These are phyloP conservation scores for Amphiprion clarkii DNA, from an alignment of 2,797 vertebrate species.

Conservation along the genomic window DNA sequence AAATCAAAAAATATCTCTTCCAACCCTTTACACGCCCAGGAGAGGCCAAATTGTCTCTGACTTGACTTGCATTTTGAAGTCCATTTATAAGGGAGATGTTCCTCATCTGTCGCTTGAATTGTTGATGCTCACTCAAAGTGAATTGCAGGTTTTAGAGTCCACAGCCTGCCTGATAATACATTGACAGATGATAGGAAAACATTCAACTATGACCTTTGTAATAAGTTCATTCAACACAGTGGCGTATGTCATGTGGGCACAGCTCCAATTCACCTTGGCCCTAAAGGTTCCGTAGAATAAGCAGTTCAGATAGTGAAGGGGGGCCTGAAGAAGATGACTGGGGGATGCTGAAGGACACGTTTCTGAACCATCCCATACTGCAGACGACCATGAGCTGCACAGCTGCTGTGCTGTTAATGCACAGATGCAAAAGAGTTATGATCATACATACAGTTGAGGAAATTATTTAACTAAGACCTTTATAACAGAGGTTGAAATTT, in stretches of 20 bases:
- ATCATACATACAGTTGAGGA: background rate
- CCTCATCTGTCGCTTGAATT: constrained; percentile 1
- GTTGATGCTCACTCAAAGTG: constrained; percentile 1
- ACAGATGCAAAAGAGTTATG: background rate
- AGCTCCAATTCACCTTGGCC: background rate
- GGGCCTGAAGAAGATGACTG: background rate
- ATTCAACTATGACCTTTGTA: constrained; percentile 19
- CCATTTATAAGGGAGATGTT: constrained; percentile 2
- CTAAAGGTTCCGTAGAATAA: background rate
- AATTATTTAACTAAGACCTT: too few species aligned
- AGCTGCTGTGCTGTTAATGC: background rate
- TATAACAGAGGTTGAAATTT: too few species aligned
- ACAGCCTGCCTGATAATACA: background rate
- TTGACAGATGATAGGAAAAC: constrained; percentile 12
- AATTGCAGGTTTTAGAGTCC: constrained; percentile 20
- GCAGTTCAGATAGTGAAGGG: background rate
- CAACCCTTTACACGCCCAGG: background rate
- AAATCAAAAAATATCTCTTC: background rate
- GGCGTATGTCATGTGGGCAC: background rate
- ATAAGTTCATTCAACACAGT: constrained; percentile 16
- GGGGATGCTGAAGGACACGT: background rate
- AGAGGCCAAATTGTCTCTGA: background rate
- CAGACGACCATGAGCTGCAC: background rate
- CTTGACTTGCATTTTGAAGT: background rate
- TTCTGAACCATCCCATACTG: background rate